A percentile compares a stretch with the other conserved stretches of the same genome.
Evolutionary conservation across 2,797 vertebrate species (phyloP).

Genomic region (Ctenosaura bakeri): DNA sequence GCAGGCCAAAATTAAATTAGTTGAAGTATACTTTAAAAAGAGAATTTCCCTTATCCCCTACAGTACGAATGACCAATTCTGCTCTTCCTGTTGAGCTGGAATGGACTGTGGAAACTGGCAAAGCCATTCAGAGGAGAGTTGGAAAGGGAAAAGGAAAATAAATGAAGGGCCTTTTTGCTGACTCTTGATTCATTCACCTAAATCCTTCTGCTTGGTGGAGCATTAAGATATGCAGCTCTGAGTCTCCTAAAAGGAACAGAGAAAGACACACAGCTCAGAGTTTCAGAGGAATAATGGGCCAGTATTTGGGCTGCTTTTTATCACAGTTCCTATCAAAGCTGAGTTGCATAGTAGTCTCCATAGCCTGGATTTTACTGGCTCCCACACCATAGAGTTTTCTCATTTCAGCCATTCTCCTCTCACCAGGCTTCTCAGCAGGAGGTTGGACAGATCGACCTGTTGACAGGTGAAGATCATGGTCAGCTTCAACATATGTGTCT

Average conservation of each 20-base stretch:
- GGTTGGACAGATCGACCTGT: constrained; percentile 78
- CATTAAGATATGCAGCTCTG: not conserved
- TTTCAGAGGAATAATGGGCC: constrained; percentile 94
- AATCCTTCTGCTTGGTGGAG: constrained; percentile 42
- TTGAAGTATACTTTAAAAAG: constrained; percentile 14
- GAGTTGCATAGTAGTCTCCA: constrained; percentile 89
- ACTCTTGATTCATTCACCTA: constrained; percentile 42
- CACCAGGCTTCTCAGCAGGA: constrained; percentile 87
- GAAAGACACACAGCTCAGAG: constrained; percentile 77
- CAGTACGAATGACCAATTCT: constrained; percentile 37
- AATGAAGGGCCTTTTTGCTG: not conserved
- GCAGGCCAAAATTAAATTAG: not conserved
- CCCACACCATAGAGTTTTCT: constrained; percentile 89
- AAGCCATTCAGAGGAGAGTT: constrained; percentile 7
- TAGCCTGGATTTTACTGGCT: constrained; percentile 92
- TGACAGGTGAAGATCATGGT: constrained; percentile 85
- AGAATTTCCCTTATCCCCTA: constrained; percentile 12
- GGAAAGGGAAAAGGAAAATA: constrained; percentile 34
- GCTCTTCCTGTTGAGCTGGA: constrained; percentile 27
- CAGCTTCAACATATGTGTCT: constrained; percentile 82
- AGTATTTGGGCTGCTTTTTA: constrained; percentile 93
- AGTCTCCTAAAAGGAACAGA: not conserved
- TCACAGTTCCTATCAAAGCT: constrained; percentile 89
- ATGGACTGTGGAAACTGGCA: not conserved
- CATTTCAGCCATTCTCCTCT: constrained; percentile 90